phyloP scores from a whole-genome alignment of 2,888 invertebrate species.

The Drosophila quinaria region DNA sequence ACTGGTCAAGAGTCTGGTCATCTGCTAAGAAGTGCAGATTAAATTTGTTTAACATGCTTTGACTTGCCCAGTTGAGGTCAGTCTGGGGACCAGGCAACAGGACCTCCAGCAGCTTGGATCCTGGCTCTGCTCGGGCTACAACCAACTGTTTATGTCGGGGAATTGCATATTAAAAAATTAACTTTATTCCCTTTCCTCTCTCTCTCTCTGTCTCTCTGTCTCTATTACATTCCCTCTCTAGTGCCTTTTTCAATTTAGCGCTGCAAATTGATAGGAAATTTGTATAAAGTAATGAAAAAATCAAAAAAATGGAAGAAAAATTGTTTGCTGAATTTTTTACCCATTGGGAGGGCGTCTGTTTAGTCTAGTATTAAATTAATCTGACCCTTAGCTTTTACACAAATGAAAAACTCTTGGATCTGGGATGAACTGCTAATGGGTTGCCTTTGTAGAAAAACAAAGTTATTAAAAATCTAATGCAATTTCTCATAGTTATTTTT shows the following conservation, averaged over 20 bases:
- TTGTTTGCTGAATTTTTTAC: constrained; percentile 51
- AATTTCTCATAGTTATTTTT: not conserved
- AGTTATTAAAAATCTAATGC: not conserved
- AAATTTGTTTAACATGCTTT: constrained; percentile 81
- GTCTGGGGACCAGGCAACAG: constrained; percentile 31
- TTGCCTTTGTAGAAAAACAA: constrained; percentile 5
- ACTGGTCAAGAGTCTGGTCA: constrained; percentile 49
- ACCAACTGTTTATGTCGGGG: constrained; percentile 46
- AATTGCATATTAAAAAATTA: constrained; percentile 81
- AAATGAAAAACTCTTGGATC: constrained; percentile 37
- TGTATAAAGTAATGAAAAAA: constrained; percentile 10
- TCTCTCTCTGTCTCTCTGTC: not conserved
- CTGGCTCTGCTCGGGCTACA: not conserved
- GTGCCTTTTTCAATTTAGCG: constrained; percentile 54
- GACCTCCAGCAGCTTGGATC: not conserved
- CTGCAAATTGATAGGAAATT: constrained; percentile 71
- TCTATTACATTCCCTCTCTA: not conserved
- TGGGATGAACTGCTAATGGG: constrained; percentile 3
- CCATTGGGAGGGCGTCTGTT: constrained; percentile 33
- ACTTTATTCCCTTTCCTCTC: constrained; percentile 57
- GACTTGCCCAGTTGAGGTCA: constrained; percentile 61
- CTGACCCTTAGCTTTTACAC: constrained; percentile 37
- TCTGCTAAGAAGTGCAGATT: constrained; percentile 78
- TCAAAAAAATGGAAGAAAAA: constrained; percentile 14
- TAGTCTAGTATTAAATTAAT: constrained; percentile 49